Percentiles rank a stretch among this genome's conserved stretches.
Evolutionary conservation across 2,888 invertebrate genomes (phyloP).

Genomic region (Aricia artaxerxes): DNA sequence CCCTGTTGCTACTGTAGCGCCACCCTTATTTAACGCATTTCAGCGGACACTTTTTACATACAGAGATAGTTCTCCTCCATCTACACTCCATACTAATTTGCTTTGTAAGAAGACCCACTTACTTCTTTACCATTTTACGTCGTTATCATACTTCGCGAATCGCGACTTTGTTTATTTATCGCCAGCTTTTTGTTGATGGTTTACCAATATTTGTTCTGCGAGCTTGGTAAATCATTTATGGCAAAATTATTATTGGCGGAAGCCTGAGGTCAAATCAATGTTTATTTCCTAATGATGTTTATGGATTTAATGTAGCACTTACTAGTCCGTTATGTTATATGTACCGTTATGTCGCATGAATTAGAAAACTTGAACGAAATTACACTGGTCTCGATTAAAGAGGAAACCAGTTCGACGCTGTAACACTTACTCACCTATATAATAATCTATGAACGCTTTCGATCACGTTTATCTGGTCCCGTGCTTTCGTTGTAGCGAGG

Average conservation of each 20-base stretch:
- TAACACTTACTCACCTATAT: not conserved
- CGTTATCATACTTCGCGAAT: not conserved
- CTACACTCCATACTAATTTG: not conserved
- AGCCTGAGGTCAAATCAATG: not conserved
- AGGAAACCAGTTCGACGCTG: not conserved
- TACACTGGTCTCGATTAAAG: not conserved
- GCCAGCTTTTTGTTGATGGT: not conserved
- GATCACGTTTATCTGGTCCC: not conserved
- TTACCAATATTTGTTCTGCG: not conserved
- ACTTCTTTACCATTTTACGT: not conserved
- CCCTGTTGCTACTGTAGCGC: no score
- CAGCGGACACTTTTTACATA: no score
- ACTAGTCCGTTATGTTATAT: not conserved
- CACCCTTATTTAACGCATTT: no score
- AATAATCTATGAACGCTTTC: not conserved
- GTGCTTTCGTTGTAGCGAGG: not conserved
- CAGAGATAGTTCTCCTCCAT: no score
- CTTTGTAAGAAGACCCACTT: not conserved
- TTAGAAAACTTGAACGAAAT: slow-evolving; percentile 7
- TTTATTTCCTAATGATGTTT: not conserved
- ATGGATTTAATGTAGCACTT: not conserved
- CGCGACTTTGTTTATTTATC: not conserved
- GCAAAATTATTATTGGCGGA: slow-evolving; percentile 2
- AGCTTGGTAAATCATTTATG: not conserved
- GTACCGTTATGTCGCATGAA: not conserved